These are phyloP conservation scores for Drosophila serrata DNA, from an alignment of 1,140 invertebrate species.

Conservation along the genomic window DNA sequence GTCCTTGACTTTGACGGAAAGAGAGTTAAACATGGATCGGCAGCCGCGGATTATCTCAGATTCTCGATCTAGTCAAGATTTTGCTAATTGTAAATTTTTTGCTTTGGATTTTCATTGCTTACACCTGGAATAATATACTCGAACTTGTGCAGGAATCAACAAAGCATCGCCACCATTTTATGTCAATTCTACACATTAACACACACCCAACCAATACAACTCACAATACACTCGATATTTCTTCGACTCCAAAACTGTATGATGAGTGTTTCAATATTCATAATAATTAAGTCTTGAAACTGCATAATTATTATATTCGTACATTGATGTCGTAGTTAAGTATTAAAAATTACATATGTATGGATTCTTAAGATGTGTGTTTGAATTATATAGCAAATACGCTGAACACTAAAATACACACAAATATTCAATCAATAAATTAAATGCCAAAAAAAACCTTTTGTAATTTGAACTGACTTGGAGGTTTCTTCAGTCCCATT, in stretches of 20 bases:
- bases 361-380: slow-evolving; percentile 74
- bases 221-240: slow-evolving; percentile 49
- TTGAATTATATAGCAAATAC: slow-evolving; percentile 71
- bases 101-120: slow-evolving; percentile 34
- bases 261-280: slow-evolving; percentile 73
- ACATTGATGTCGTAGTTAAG: slow-evolving; percentile 80
- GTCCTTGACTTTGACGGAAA: slow-evolving; percentile 25
- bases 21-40: slow-evolving; percentile 40
- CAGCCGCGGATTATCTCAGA: slow-evolving; percentile 30
- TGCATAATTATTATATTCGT: slow-evolving; percentile 75
- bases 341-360: slow-evolving; percentile 75
- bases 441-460: slow-evolving; percentile 68
- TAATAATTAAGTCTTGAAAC: slow-evolving; percentile 70
- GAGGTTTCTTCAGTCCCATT: not conserved
- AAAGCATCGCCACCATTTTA: slow-evolving; percentile 31
- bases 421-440: slow-evolving; percentile 82
- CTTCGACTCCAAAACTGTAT: slow-evolving; percentile 62
- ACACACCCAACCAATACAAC: slow-evolving; percentile 5
- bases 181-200: slow-evolving; percentile 62
- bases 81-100: slow-evolving; percentile 52
- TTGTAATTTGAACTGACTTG: not conserved
- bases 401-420: slow-evolving; percentile 71
- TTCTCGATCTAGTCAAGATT: slow-evolving; percentile 68
- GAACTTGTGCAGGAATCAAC: slow-evolving; percentile 31
- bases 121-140: slow-evolving; percentile 42